These are phyloP conservation scores for Enteromius paludinosus DNA, from an alignment of 2,797 vertebrate genomes.

Conservation along the genomic window DNA sequence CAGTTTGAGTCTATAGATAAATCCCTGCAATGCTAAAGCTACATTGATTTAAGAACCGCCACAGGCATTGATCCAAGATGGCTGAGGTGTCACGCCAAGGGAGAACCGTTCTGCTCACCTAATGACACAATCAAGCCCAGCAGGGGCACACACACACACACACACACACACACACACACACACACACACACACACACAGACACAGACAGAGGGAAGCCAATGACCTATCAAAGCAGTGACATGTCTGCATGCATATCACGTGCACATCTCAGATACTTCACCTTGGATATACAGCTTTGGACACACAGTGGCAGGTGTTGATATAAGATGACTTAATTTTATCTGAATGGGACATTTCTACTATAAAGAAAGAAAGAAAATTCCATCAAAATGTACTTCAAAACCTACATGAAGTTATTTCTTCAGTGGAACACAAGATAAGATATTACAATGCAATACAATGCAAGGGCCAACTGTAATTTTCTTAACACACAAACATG, in stretches of 20 bases:
- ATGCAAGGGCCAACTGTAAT: neutral
- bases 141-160: slow-evolving; percentile 55
- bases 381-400: neutral
- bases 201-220: slow-evolving; percentile 7
- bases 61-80: slow-evolving; percentile 80
- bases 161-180: neutral
- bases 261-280: neutral
- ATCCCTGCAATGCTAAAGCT: slow-evolving; percentile 75
- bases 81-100: slow-evolving; percentile 71
- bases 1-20: slow-evolving; percentile 75
- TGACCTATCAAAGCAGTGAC: slow-evolving; percentile 18
- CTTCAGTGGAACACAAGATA: neutral
- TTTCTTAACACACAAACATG: neutral
- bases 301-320: neutral
- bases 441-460: neutral
- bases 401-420: neutral
- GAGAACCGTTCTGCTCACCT: slow-evolving; percentile 66
- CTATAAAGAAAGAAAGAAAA: neutral
- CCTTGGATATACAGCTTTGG: slow-evolving; percentile 5
- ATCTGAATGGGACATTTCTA: neutral
- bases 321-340: neutral
- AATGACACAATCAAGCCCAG: slow-evolving; percentile 81
- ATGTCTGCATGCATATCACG: neutral
- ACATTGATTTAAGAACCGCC: slow-evolving; percentile 79
- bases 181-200: neutral